phyloP scores from a whole-genome alignment of 1,140 invertebrate genomes.

The Drepana arcuata region DNA sequence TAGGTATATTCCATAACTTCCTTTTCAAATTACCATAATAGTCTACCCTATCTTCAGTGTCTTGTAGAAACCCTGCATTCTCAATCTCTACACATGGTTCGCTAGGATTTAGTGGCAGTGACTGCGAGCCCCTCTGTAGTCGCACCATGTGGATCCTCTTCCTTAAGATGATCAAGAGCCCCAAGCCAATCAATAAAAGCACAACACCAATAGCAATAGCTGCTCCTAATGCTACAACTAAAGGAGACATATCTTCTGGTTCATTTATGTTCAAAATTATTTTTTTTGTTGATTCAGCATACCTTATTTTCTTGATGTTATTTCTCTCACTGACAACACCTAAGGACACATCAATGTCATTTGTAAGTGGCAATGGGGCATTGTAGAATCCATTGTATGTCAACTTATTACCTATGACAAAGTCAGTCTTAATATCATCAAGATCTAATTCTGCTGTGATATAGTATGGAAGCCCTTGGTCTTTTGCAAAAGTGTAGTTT shows the following conservation, averaged over 20 bases:
- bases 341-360: conserved; percentile 80
- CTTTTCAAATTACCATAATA: conserved; percentile 83
- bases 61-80: conserved; percentile 81
- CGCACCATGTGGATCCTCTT: conserved; percentile 46
- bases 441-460: conserved; percentile 83
- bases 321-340: conserved; percentile 80
- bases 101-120: conserved; percentile 67
- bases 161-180: conserved; percentile 56
- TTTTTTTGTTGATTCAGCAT: conserved; percentile 74
- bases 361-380: conserved; percentile 78
- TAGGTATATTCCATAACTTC: conserved; percentile 81
- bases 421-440: conserved; percentile 74
- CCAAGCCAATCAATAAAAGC: conserved; percentile 53
- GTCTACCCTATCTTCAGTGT: conserved; percentile 79
- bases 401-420: conserved; percentile 83
- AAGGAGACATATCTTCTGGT: conserved; percentile 48
- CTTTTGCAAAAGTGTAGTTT: conserved; percentile 74
- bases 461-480: conserved; percentile 80
- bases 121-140: conserved; percentile 57
- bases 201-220: conserved; percentile 65
- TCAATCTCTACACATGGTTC: conserved; percentile 72
- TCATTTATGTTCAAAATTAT: conserved; percentile 65
- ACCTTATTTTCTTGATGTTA: conserved; percentile 76
- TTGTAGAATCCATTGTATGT: conserved; percentile 86
- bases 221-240: conserved; percentile 62